phyloP scores from a whole-genome alignment of 2,888 invertebrate species.

The Buathra laborator region DNA sequence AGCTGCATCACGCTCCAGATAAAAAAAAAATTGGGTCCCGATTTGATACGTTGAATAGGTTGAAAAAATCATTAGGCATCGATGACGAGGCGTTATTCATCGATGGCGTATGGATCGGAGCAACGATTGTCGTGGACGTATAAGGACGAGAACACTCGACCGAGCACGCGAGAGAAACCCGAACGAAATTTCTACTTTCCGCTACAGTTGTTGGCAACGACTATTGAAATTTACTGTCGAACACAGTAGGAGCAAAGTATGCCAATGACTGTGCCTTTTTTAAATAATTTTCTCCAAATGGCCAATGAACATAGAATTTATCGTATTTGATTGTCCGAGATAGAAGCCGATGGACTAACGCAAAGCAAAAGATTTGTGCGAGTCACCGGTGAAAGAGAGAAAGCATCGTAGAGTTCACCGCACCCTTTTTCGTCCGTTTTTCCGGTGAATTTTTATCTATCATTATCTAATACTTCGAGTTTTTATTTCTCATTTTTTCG shows the following conservation, averaged over 20 bases:
- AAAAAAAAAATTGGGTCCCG: constrained; percentile 53
- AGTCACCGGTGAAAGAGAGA: constrained; percentile 37
- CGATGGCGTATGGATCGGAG: constrained; percentile 43
- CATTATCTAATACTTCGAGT: background rate
- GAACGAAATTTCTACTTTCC: constrained; percentile 39
- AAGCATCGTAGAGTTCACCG: constrained; percentile 17
- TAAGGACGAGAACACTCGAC: constrained; percentile 2
- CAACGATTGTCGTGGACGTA: constrained; percentile 31
- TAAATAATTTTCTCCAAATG: background rate
- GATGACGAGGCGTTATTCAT: constrained; percentile 61
- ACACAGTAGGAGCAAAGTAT: background rate
- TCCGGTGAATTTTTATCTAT: constrained; percentile 2
- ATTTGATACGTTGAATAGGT: constrained; percentile 41
- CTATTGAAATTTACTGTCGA: background rate
- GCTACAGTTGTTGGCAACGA: constrained; percentile 15
- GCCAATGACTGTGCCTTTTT: constrained; percentile 13
- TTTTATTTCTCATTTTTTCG: background rate
- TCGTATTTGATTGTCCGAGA: background rate
- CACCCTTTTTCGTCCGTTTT: constrained; percentile 24
- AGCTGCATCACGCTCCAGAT: constrained; percentile 57
- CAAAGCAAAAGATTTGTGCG: constrained; percentile 20
- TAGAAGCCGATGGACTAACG: constrained; percentile 10
- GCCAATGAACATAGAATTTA: background rate
- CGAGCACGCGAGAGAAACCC: constrained; percentile 10
- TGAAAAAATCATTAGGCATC: constrained; percentile 63